These are phyloP conservation scores for Neotragus pygmaeus DNA, from an alignment of 2,113 vertebrate genomes.

Conservation along the genomic window DNA sequence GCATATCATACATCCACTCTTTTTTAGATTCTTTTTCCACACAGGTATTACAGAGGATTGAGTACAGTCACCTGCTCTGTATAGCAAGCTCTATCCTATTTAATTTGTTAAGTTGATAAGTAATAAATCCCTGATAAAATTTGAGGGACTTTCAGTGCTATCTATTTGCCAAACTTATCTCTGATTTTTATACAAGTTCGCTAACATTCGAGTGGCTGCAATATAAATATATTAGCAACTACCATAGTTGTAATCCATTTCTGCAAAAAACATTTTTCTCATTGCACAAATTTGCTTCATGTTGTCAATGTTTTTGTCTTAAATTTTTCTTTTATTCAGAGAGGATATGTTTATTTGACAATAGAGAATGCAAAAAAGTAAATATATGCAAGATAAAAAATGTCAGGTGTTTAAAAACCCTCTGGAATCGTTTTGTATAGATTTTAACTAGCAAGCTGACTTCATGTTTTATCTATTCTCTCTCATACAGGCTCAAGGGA, in stretches of 20 bases:
- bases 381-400: not conserved
- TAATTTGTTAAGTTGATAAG: too few relatives aligned
- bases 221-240: not conserved
- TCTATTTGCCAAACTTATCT: conserved; percentile 11
- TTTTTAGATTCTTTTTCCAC: not conserved
- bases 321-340: not conserved
- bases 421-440: not conserved
- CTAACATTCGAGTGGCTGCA: not conserved
- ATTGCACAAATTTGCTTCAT: not conserved
- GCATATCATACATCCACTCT: not conserved
- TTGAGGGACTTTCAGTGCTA: not conserved
- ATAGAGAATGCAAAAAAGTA: not conserved
- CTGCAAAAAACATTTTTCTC: not conserved
- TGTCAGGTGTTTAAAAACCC: not conserved
- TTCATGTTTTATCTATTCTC: not conserved
- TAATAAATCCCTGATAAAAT: not conserved
- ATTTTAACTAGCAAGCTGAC: not conserved
- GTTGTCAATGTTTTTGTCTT: not conserved
- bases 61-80: not conserved
- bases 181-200: not conserved
- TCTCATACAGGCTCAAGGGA: not conserved
- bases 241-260: not conserved
- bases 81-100: too few relatives aligned
- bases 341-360: not conserved
- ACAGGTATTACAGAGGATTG: not conserved